Conservation (phyloP, 2,888 invertebrate genomes). For the Meta bourneti region DNA sequence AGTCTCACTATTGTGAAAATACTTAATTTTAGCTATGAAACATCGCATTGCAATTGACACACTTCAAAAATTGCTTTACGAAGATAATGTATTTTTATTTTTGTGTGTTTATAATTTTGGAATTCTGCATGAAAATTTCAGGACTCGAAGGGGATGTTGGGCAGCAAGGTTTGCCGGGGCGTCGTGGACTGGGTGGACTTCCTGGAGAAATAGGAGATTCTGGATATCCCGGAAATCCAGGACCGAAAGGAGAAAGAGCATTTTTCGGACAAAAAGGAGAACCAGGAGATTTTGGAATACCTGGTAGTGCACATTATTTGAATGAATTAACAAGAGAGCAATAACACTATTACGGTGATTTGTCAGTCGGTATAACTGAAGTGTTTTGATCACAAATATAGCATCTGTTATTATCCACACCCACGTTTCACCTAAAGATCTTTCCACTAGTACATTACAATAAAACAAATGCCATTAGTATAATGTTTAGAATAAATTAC, state of each 20-base stretch:
- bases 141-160: slow-evolving; percentile 77
- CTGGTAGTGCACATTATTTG: slow-evolving; percentile 22
- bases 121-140: neutral
- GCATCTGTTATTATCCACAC: no score
- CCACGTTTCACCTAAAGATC: no score
- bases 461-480: no score
- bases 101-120: neutral
- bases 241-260: slow-evolving; percentile 77
- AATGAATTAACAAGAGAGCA: no score
- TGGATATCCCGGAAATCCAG: slow-evolving; percentile 77
- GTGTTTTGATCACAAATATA: no score
- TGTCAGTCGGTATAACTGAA: no score
- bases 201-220: slow-evolving; percentile 80
- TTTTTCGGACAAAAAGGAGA: slow-evolving; percentile 81
- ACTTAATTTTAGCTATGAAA: no score
- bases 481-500: no score
- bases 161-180: slow-evolving; percentile 69
- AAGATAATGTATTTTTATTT: neutral
- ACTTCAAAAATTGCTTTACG: neutral
- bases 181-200: slow-evolving; percentile 73
- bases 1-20: no score
- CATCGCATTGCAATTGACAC: no score
- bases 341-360: no score
- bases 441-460: no score
- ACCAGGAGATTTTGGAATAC: slow-evolving; percentile 77